Evolutionary conservation across 2,113 vertebrate species (phyloP).

Genomic region (Pteronura brasiliensis): DNA sequence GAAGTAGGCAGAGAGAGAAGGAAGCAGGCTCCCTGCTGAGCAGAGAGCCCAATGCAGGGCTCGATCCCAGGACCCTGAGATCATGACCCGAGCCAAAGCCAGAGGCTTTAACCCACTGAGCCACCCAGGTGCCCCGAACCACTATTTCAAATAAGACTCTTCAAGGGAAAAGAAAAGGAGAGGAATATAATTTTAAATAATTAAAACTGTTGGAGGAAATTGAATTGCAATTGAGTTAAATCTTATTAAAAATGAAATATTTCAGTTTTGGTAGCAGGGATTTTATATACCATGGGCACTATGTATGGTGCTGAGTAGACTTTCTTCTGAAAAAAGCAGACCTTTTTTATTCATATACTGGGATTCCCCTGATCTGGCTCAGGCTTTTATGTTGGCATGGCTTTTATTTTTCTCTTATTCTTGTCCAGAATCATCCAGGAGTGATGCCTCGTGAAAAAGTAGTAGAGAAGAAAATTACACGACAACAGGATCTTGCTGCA

Average conservation of each 20-base stretch:
- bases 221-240: neutral
- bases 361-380: neutral
- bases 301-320: neutral
- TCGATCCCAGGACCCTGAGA: no score
- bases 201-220: constrained; percentile 24
- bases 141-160: neutral
- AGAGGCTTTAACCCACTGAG: no score
- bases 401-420: constrained; percentile 5
- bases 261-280: neutral
- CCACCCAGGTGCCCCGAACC: no score
- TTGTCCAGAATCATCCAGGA: constrained; percentile 21
- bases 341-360: neutral
- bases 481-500: neutral
- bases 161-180: neutral
- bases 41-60: no score
- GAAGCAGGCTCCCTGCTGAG: no score
- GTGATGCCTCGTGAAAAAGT: neutral
- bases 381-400: neutral
- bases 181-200: constrained; percentile 6
- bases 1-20: no score
- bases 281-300: neutral
- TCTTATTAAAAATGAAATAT: constrained; percentile 22
- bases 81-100: no score
- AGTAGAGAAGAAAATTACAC: constrained; percentile 28
- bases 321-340: constrained; percentile 23